phyloP scores from a whole-genome alignment of 2,797 vertebrate species.

The Coreius guichenoti region DNA sequence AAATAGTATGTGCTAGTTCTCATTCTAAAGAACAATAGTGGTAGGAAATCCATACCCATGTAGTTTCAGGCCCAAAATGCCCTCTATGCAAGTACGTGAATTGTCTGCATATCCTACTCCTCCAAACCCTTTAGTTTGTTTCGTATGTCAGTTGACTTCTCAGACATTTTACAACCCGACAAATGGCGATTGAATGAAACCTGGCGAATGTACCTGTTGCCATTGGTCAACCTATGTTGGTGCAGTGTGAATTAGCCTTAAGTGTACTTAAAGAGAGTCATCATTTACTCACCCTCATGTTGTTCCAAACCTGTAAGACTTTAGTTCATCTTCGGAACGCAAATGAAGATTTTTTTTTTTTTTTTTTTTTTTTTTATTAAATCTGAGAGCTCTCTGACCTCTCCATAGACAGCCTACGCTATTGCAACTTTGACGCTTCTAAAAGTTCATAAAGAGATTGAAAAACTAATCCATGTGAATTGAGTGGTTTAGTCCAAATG shows the following conservation, averaged over 20 bases:
- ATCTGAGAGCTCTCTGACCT: too few species aligned
- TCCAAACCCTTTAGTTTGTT: not conserved
- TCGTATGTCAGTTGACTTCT: not conserved
- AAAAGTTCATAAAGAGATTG: too few species aligned
- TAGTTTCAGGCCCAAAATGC: not conserved
- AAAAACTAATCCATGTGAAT: too few species aligned
- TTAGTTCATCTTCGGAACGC: too few species aligned
- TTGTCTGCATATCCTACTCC: not conserved
- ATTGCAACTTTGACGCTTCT: too few species aligned
- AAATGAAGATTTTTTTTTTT: too few species aligned
- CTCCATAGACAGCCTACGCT: too few species aligned
- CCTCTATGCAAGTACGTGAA: not conserved
- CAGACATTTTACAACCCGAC: not conserved
- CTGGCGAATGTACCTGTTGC: not conserved
- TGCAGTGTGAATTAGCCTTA: not conserved
- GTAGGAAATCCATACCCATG: not conserved
- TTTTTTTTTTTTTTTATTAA: too few species aligned
- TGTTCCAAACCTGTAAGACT: too few species aligned
- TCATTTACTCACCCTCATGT: too few species aligned
- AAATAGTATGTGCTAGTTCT: not conserved
- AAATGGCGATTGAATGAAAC: not conserved
- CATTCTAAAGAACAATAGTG: not conserved
- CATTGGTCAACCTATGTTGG: not conserved
- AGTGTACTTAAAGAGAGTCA: too few species aligned
- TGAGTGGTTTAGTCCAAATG: too few species aligned